Conservation (phyloP, 2,888 invertebrate species). For the Agrotis ipsilon region DNA sequence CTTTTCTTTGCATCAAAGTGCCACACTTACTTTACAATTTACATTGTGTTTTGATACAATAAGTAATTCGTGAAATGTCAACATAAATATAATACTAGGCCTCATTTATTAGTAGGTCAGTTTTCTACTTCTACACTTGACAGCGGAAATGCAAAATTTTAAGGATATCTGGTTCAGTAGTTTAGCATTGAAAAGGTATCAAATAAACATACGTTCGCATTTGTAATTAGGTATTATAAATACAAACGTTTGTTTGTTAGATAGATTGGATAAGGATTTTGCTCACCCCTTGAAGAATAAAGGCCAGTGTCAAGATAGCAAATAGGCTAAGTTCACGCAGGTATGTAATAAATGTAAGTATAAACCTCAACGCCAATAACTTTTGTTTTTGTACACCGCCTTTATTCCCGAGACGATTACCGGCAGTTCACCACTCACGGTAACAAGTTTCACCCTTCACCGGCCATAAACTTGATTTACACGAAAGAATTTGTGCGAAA, state of each 20-base stretch:
- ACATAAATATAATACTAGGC: no score
- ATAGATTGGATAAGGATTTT: neutral
- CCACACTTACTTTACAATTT: no score
- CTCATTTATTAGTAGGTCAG: no score
- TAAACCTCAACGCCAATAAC: slow-evolving; percentile 21
- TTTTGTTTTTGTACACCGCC: slow-evolving; percentile 27
- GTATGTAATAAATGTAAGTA: neutral
- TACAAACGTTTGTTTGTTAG: no score
- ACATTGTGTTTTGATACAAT: neutral
- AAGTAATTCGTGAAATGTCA: neutral
- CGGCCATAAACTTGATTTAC: slow-evolving; percentile 55
- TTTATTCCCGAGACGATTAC: slow-evolving; percentile 32
- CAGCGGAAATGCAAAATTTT: no score
- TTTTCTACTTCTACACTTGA: no score
- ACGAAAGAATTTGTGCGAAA: slow-evolving; percentile 55
- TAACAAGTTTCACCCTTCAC: slow-evolving; percentile 57
- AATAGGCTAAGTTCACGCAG: neutral
- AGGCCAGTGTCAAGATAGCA: neutral
- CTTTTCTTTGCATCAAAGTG: neutral
- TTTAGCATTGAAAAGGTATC: no score
- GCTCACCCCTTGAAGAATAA: neutral
- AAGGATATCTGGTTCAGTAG: no score
- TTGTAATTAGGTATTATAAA: no score
- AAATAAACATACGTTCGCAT: no score
- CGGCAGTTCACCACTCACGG: slow-evolving; percentile 35